phyloP scores from a whole-genome alignment of 1,140 invertebrate genomes.

The Ylistrum balloti region DNA sequence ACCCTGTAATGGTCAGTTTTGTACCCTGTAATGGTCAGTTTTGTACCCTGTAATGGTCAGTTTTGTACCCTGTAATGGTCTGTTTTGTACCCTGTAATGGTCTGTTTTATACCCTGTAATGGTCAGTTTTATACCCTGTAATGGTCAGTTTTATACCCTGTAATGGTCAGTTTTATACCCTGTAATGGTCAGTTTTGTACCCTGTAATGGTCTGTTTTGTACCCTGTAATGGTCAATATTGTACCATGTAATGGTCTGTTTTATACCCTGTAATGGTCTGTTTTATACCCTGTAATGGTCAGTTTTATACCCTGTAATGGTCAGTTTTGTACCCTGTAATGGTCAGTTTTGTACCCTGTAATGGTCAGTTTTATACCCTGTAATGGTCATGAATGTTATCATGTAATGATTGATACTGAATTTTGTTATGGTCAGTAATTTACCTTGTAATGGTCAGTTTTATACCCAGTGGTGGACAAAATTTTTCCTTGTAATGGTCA shows the following conservation, averaged over 20 bases:
- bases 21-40: not conserved
- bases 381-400: not conserved
- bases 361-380: no score
- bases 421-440: not conserved
- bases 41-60: not conserved
- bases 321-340: not conserved
- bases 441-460: not conserved
- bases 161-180: not conserved
- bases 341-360: not conserved
- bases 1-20: not conserved
- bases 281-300: not conserved
- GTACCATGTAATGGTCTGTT: not conserved
- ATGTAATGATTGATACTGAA: no score
- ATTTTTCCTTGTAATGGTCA: not conserved
- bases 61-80: not conserved
- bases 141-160: not conserved
- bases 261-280: no score
- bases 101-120: not conserved
- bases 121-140: not conserved
- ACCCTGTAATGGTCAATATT: not conserved
- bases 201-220: not conserved
- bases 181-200: slow-evolving; percentile 2
- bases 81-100: not conserved
- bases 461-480: no score
- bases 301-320: not conserved